Base-by-base conservation (phyloP, 2,797 vertebrate genomes). In the Poeciliopsis paucimaculata region DNA sequence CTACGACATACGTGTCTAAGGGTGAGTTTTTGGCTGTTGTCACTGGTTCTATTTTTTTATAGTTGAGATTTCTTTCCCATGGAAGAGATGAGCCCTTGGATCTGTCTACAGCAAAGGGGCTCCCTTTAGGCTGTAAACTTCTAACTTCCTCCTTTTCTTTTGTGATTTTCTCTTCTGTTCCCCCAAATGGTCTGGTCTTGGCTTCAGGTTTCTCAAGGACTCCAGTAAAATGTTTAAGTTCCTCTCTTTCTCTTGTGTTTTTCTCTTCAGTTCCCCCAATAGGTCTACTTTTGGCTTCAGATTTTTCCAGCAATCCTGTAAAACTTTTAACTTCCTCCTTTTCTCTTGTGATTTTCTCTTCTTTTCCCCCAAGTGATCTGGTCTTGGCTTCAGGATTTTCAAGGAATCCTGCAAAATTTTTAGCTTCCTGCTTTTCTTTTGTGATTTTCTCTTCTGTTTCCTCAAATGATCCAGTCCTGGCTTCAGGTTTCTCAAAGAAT, bases 401-500 rank as follows among this genome's bases (percentile, higher is more conserved):
- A 39, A 92, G 86, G n/a, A 82, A 75, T 79, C 87, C 53, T 12
- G 53, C 12, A 10, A 57, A 57, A 57, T 26, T 12, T 57, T 26
- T 57, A 0, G 88, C 83, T 47, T 96, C 86, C 23, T 90, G 88
- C 72, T 84, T 93, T 75, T 88, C 87, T 20, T 2, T 70, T 3
- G 23, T 5, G 5, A n/a, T 84, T 78, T 83, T 91, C 5, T 83
- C 87, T 60, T 90, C 88, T 16, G 51, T 10, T 55, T 18, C 75
- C 8, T 13, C 55, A 1, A 6, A 62, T 3, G 60, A 51, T 75
- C 82, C 88, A 18, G 78, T 41, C 60, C 72, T 82, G 53, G 66
- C 57, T n/a, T 93, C 94, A 5, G 89, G 41, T 57, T 83, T 91
- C 80, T 95, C 94, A 41, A 91, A 85, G 26, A 80, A 77, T 81